phyloP scores from a whole-genome alignment of 2,888 invertebrate species.

The Drosophila algonquin region DNA sequence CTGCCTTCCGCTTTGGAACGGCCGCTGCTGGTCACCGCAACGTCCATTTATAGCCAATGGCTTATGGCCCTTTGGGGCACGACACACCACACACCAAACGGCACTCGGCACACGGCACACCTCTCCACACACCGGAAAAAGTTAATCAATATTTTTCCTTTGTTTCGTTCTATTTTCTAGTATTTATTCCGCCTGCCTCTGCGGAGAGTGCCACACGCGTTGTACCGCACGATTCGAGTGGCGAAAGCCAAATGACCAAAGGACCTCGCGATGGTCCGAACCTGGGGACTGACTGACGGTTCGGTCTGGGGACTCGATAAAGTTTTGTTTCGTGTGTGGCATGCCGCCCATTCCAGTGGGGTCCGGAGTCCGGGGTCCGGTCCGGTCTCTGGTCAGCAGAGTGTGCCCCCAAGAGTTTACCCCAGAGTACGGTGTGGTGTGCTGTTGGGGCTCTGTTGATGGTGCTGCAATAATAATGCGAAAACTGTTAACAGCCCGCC shows the following conservation, averaged over 20 bases:
- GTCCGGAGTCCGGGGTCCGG: background rate
- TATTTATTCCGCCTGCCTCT: slow-evolving; percentile 45
- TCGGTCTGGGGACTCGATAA: slow-evolving; percentile 41
- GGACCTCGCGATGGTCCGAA: slow-evolving; percentile 45
- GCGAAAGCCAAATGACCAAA: slow-evolving; percentile 81
- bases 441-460: slow-evolving; percentile 1
- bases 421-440: background rate
- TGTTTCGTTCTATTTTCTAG: slow-evolving; percentile 45
- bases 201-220: slow-evolving; percentile 55
- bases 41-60: slow-evolving; percentile 51
- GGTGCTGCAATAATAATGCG: slow-evolving; percentile 48
- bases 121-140: slow-evolving; percentile 40
- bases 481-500: slow-evolving; percentile 43
- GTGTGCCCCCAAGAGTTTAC: background rate
- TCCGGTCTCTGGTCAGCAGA: background rate
- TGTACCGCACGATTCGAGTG: slow-evolving; percentile 70
- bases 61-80: slow-evolving; percentile 12
- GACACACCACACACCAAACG: slow-evolving; percentile 10
- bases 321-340: background rate
- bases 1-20: background rate
- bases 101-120: slow-evolving; percentile 23
- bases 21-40: slow-evolving; percentile 28
- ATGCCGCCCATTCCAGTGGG: slow-evolving; percentile 9
- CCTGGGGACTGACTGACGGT: slow-evolving; percentile 42
- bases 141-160: slow-evolving; percentile 71